Conservation (phyloP, 2,113 vertebrate genomes). For the Oncorhynchus mykiss region DNA sequence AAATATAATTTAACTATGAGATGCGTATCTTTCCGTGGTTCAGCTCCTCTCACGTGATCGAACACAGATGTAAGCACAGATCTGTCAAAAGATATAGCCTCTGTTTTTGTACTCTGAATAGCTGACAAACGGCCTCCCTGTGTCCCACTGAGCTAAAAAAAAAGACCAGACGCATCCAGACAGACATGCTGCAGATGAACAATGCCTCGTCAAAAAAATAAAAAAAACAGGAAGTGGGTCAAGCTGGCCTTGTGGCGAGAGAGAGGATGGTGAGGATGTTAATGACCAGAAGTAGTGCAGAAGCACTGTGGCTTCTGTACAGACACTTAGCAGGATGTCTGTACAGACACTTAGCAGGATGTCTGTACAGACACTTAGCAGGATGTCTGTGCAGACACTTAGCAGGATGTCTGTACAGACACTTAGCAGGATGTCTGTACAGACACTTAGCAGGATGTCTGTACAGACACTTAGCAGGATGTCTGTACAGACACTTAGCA, state of each 20-base stretch:
- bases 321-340: neutral
- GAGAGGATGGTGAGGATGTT: neutral
- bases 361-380: too few relatives aligned
- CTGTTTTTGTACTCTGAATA: constrained; percentile 3
- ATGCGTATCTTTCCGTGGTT: too few relatives aligned
- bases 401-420: too few relatives aligned
- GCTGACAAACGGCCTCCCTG: constrained; percentile 7
- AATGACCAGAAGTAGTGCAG: neutral
- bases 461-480: too few relatives aligned
- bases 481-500: too few relatives aligned
- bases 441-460: too few relatives aligned
- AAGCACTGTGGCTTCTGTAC: neutral
- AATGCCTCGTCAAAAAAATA: neutral
- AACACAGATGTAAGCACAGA: neutral
- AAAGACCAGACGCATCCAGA: neutral
- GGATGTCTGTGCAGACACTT: too few relatives aligned
- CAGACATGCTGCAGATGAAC: constrained; percentile 1
- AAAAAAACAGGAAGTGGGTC: neutral
- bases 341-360: too few relatives aligned
- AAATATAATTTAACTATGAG: too few relatives aligned
- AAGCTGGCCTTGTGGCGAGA: constrained; percentile 11
- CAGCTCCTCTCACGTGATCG: neutral
- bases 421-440: too few relatives aligned
- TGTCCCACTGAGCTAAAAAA: neutral
- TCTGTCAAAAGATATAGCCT: neutral